Conservation (phyloP, 2,113 vertebrate genomes). For the Danionella cerebrum region DNA sequence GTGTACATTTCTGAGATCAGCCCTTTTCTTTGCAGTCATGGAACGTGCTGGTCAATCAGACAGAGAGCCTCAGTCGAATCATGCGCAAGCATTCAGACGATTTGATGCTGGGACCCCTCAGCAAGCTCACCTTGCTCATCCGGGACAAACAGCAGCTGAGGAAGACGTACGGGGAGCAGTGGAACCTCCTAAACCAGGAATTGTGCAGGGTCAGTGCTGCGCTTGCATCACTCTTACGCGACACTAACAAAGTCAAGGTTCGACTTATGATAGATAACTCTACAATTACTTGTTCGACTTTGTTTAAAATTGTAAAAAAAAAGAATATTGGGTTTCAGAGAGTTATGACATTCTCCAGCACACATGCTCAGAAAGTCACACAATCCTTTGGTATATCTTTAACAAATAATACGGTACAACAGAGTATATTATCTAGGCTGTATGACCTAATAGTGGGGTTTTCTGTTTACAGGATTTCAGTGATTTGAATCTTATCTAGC, state of each 20-base stretch:
- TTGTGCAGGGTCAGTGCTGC: constrained; percentile 56
- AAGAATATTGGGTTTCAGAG: too few species aligned
- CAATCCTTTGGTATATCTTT: too few species aligned
- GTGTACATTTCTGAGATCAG: too few species aligned
- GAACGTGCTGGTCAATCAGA: constrained; percentile 77
- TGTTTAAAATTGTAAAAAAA: too few species aligned
- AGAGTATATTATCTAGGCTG: too few species aligned
- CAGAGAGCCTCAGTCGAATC: constrained; percentile 77
- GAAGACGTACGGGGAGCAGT: constrained; percentile 78
- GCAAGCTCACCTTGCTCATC: constrained; percentile 84
- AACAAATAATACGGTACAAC: too few species aligned
- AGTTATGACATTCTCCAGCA: too few species aligned
- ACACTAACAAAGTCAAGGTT: not conserved
- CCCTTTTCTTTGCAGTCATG: constrained; percentile 72
- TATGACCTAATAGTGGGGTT: too few species aligned
- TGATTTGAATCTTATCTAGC: too few species aligned
- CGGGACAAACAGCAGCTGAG: constrained; percentile 90
- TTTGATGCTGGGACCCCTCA: constrained; percentile 77
- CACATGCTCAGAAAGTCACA: too few species aligned
- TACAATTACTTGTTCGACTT: too few species aligned
- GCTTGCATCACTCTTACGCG: not conserved
- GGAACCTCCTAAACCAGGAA: constrained; percentile 82
- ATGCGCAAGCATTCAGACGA: constrained; percentile 81
- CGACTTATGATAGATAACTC: not conserved
- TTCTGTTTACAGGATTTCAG: too few species aligned